phyloP scores from a whole-genome alignment of 2,888 invertebrate genomes.

The Lampropteryx suffumata region DNA sequence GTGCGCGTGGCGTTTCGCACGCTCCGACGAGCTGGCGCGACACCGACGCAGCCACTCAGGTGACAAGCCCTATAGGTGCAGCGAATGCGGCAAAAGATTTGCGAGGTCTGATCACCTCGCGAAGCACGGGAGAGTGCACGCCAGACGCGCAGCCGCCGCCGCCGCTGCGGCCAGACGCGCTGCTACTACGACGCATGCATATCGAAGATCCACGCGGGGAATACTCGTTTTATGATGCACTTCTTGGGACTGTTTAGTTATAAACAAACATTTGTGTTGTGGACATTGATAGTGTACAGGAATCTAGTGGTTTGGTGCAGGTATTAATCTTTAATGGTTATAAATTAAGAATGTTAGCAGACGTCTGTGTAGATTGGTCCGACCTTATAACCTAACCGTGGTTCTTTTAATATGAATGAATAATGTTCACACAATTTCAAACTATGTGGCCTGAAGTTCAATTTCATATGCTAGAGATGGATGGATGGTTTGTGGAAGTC shows the following conservation, averaged over 20 bases:
- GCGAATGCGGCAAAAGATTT: constrained; percentile 94
- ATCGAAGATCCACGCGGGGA: constrained; percentile 44
- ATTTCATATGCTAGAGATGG: too few relatives aligned
- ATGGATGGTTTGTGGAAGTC: too few relatives aligned
- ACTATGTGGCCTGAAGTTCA: too few relatives aligned
- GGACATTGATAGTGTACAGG: constrained; percentile 9
- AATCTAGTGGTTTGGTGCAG: too few relatives aligned
- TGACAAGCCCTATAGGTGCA: constrained; percentile 95
- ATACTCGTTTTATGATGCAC: constrained; percentile 55
- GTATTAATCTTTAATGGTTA: too few relatives aligned
- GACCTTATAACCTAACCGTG: too few relatives aligned
- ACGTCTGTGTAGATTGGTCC: too few relatives aligned
- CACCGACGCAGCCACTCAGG: constrained; percentile 98
- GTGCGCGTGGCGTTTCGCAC: constrained; percentile 96
- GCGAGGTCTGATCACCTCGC: constrained; percentile 96
- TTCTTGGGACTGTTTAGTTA: background rate
- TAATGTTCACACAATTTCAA: too few relatives aligned
- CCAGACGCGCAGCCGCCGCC: constrained; percentile 80
- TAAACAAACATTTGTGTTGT: constrained; percentile 16
- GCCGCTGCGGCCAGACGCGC: constrained; percentile 48
- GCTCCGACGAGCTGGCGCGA: constrained; percentile 96
- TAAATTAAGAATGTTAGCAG: too few relatives aligned
- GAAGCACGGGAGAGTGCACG: constrained; percentile 94
- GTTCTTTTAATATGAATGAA: too few relatives aligned
- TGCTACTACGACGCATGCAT: constrained; percentile 35